These are phyloP conservation scores for Cynaeus angustus DNA, from an alignment of 2,888 invertebrate genomes.

Conservation along the genomic window DNA sequence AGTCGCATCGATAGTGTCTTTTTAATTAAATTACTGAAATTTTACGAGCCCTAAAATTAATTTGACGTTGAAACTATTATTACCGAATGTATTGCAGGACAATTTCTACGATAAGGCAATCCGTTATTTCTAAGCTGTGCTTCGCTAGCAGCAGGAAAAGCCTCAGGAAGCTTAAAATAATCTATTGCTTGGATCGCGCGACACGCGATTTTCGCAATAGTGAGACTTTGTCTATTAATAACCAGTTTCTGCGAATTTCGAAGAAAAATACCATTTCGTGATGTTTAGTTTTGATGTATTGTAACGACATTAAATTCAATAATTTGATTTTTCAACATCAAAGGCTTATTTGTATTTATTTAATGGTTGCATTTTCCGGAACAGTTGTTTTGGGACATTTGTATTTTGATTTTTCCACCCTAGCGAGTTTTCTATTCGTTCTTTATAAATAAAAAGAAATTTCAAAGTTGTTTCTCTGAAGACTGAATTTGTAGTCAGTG, in stretches of 20 bases:
- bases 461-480: constrained; percentile 9
- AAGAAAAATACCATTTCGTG: constrained; percentile 15
- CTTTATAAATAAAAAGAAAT: constrained; percentile 25
- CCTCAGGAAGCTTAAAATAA: constrained; percentile 28
- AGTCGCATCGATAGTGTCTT: background rate
- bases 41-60: constrained; percentile 15
- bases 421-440: background rate
- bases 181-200: constrained; percentile 16
- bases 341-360: constrained; percentile 19
- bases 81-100: constrained; percentile 11
- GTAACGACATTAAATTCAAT: constrained; percentile 18
- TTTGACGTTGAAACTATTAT: constrained; percentile 19
- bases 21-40: background rate
- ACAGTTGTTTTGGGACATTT: constrained; percentile 27
- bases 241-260: background rate
- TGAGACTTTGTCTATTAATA: constrained; percentile 19
- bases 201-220: constrained; percentile 21
- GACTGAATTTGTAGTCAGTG: background rate
- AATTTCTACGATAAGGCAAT: constrained; percentile 20
- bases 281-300: background rate
- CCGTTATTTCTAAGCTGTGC: constrained; percentile 26
- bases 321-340: constrained; percentile 30
- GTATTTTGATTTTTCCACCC: constrained; percentile 13
- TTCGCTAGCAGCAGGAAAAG: constrained; percentile 17
- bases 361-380: constrained; percentile 19